These are phyloP conservation scores for Myrmecophaga tridactyla DNA, from an alignment of 2,113 vertebrate species.

Conservation along the genomic window DNA sequence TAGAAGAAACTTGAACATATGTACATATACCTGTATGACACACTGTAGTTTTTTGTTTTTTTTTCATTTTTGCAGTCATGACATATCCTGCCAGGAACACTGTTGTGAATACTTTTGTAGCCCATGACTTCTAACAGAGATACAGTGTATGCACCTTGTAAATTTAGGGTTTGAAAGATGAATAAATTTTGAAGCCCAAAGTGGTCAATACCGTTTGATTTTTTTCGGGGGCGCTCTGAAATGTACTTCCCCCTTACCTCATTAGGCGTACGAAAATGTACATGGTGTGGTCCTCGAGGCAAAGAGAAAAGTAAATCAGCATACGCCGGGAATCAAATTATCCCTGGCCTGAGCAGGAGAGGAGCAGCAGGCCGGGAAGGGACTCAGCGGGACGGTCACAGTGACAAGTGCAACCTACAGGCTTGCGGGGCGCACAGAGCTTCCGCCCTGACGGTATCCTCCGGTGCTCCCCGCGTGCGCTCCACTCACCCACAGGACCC, in stretches of 20 bases:
- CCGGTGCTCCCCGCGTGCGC: background rate
- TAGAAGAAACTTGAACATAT: background rate
- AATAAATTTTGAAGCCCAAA: background rate
- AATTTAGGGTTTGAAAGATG: background rate
- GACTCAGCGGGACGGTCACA: background rate
- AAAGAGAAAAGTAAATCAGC: background rate
- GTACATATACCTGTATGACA: background rate
- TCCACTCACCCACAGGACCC: background rate
- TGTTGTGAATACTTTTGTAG: background rate
- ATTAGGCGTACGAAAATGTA: background rate
- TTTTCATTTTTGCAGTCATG: background rate
- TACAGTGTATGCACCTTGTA: background rate
- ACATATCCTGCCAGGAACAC: background rate
- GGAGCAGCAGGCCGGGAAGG: background rate
- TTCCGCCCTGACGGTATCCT: background rate
- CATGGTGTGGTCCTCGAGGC: background rate
- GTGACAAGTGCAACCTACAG: background rate
- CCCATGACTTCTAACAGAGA: background rate
- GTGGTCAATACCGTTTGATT: background rate
- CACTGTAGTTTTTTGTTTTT: background rate
- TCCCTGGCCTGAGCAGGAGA: background rate
- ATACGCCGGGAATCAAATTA: background rate
- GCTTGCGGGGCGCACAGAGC: background rate
- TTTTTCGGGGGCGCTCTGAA: background rate
- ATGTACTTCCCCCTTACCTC: background rate